These are phyloP conservation scores for Beris chalybata DNA, from an alignment of 2,888 invertebrate genomes.

Conservation along the genomic window DNA sequence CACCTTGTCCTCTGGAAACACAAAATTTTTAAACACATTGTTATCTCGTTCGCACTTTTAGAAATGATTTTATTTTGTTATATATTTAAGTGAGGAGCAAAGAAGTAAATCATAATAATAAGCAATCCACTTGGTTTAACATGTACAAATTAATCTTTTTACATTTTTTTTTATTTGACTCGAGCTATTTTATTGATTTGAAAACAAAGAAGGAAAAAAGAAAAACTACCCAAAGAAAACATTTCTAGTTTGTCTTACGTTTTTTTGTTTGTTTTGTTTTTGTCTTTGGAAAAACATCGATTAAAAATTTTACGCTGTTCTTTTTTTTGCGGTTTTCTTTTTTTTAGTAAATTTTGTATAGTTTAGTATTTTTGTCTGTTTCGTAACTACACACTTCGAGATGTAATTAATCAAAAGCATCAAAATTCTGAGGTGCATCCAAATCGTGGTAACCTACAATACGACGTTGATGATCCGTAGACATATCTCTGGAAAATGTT, in stretches of 20 bases:
- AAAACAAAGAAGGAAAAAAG: too few relatives aligned
- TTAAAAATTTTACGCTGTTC: neutral
- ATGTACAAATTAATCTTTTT: too few relatives aligned
- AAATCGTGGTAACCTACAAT: slow-evolving; percentile 88
- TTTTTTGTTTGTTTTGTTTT: neutral
- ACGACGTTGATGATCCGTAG: slow-evolving; percentile 72
- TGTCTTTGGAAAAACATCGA: neutral
- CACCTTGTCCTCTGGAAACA: slow-evolving; percentile 73
- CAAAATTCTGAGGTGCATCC: slow-evolving; percentile 82
- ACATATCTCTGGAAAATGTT: slow-evolving; percentile 63
- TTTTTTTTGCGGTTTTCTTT: too few relatives aligned
- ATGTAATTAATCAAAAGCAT: slow-evolving; percentile 63
- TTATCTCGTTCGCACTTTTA: too few relatives aligned
- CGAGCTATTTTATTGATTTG: too few relatives aligned
- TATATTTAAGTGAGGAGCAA: too few relatives aligned
- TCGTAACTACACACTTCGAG: slow-evolving; percentile 35
- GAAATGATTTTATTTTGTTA: too few relatives aligned
- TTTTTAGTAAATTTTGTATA: slow-evolving; percentile 16
- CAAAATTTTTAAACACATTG: slow-evolving; percentile 41
- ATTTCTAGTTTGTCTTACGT: neutral
- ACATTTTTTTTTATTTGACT: too few relatives aligned
- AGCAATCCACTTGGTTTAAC: too few relatives aligned
- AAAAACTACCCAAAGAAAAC: neutral
- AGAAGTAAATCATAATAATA: too few relatives aligned
- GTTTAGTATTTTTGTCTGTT: slow-evolving; percentile 8